Evolutionary conservation across 2,113 vertebrate species (phyloP).

Genomic region (Grallaria varia): DNA sequence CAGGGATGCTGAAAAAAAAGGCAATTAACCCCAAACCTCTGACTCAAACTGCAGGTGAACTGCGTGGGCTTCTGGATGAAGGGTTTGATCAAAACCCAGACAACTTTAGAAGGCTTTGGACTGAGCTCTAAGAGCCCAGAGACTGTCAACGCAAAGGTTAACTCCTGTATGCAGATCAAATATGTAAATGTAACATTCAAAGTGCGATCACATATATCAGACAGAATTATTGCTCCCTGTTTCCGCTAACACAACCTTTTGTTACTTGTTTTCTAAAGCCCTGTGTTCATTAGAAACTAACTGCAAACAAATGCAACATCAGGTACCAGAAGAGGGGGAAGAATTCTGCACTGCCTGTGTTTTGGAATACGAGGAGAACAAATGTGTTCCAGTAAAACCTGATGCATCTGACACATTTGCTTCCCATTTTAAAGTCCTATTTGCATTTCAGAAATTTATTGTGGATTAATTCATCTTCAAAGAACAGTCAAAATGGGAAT

Average conservation of each 20-base stretch:
- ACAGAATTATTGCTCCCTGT: conserved; percentile 15
- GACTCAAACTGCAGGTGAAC: not conserved
- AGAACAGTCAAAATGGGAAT: not conserved
- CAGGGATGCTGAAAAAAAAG: conserved; percentile 14
- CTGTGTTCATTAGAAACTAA: not conserved
- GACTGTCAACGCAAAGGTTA: conserved; percentile 48
- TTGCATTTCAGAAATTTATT: not conserved
- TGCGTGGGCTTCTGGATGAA: not conserved
- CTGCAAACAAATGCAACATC: conserved; percentile 1
- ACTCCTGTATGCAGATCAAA: conserved; percentile 57
- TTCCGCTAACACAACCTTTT: not conserved
- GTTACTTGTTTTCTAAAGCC: not conserved
- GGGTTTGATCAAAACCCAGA: not conserved
- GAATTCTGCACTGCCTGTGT: not conserved
- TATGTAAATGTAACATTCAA: conserved; percentile 67
- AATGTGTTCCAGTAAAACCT: not conserved
- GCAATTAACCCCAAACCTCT: conserved; percentile 41
- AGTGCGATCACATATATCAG: conserved; percentile 37
- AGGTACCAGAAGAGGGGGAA: not conserved
- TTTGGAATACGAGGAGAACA: not conserved
- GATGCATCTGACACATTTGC: not conserved
- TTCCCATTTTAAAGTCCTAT: not conserved
- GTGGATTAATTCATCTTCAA: not conserved
- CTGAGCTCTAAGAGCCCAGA: not conserved
- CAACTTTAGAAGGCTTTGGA: conserved; percentile 4